Evolutionary conservation across 1,140 invertebrate genomes (phyloP).

Genomic region (Zophobas morio): DNA sequence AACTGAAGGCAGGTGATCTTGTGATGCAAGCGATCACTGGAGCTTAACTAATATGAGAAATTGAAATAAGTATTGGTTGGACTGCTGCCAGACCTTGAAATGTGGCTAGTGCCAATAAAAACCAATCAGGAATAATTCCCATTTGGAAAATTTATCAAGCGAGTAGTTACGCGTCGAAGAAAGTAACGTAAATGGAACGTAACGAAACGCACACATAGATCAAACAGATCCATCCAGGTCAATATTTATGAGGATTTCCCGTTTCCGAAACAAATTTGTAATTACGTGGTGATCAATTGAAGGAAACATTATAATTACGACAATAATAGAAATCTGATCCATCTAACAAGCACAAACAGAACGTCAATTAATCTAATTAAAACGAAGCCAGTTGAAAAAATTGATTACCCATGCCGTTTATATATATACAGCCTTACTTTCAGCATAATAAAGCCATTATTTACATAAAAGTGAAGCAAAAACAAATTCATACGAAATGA

Average conservation of each 20-base stretch:
- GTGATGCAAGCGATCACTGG: not conserved
- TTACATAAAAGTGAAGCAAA: not conserved
- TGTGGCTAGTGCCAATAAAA: too few relatives aligned
- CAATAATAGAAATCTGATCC: slow-evolving; percentile 26
- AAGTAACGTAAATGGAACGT: slow-evolving; percentile 39
- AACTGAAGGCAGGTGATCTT: slow-evolving; percentile 6
- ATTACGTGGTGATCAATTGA: slow-evolving; percentile 32
- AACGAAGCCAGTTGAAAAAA: not conserved
- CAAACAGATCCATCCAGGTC: slow-evolving; percentile 25
- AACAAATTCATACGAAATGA: not conserved
- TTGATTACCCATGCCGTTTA: not conserved
- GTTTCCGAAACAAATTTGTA: slow-evolving; percentile 38
- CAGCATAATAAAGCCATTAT: not conserved
- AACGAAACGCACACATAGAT: slow-evolving; percentile 20
- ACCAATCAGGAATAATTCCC: too few relatives aligned
- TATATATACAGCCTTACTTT: not conserved
- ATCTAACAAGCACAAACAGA: not conserved
- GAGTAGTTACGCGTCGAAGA: slow-evolving; percentile 21
- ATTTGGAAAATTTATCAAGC: not conserved
- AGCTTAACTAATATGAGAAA: slow-evolving; percentile 39
- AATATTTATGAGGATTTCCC: slow-evolving; percentile 40
- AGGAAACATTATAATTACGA: slow-evolving; percentile 26
- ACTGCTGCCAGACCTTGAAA: slow-evolving; percentile 5
- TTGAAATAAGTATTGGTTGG: not conserved
- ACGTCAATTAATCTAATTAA: slow-evolving; percentile 10